phyloP scores from a whole-genome alignment of 2,113 vertebrate genomes.

The Corvus hawaiiensis region DNA sequence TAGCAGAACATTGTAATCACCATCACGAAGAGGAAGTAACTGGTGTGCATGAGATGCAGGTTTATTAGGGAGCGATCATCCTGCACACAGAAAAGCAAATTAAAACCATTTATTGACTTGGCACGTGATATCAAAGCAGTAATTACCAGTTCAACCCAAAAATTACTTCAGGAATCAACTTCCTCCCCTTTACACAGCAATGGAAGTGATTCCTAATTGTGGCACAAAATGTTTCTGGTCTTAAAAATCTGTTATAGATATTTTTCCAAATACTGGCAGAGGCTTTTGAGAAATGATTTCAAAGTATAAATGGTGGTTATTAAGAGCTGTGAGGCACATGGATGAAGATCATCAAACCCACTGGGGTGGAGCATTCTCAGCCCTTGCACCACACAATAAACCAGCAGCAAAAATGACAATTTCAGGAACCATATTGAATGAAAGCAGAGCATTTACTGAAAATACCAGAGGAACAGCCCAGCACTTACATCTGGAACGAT shows the following conservation, averaged over 20 bases:
- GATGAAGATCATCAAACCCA: not conserved
- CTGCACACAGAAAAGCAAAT: slow-evolving; percentile 64
- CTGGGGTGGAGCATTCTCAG: not conserved
- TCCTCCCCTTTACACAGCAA: not conserved
- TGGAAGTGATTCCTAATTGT: not conserved
- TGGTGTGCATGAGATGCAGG: slow-evolving; percentile 98
- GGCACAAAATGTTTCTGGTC: not conserved
- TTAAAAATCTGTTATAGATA: not conserved
- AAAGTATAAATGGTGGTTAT: not conserved
- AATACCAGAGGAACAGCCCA: not conserved
- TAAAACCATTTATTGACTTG: not conserved
- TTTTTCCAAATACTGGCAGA: not conserved
- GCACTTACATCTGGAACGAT: slow-evolving; percentile 94
- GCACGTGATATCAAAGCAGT: not conserved
- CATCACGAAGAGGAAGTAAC: slow-evolving; percentile 99
- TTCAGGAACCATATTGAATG: not conserved
- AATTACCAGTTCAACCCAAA: not conserved
- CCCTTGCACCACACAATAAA: not conserved
- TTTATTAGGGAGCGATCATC: slow-evolving; percentile 98
- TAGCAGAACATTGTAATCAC: slow-evolving; percentile 99
- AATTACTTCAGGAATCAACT: not conserved
- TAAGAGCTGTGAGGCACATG: not conserved
- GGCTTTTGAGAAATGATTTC: not conserved
- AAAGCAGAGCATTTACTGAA: not conserved
- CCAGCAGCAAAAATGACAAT: not conserved